Evolutionary conservation across 92 coral and sea anemone species (phyloP), one percentile per base, ranked within the genome.

Genomic region (Paramuricea clavata): DNA sequence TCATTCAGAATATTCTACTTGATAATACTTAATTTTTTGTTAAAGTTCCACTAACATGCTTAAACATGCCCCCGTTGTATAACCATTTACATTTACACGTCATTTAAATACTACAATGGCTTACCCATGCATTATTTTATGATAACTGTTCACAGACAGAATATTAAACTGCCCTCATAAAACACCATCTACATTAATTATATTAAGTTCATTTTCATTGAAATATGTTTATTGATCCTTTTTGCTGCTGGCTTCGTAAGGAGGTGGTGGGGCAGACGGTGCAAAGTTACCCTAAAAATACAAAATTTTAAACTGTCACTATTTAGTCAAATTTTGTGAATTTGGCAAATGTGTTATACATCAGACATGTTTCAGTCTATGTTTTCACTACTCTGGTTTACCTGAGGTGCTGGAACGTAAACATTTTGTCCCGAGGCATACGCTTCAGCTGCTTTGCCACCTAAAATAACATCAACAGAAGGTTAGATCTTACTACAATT

Each of bases 361-460:
- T 28, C 1, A 10, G 74, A 6, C n/a, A n/a, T n/a, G n/a, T n/a
- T n/a, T n/a, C n/a, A n/a, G n/a, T n/a, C n/a, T n/a, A n/a, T n/a
- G n/a, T n/a, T 28, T 22, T 2, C 7, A 67, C 2, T 28, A 25
- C n/a, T 19, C 22, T 16, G n/a, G 23, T 19, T 16, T 83, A 94
- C 98, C 98, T 91, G 99, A 23, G 92, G 88, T 7, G 93, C 87
- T 34, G 99, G 99, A 26, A 96, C 99, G 86, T 87, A 96, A 41
- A 96, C 99, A 84, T 96, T 93, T 64, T 95, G 97, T 23, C 99
- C 99, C 2, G 99, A 91, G 54, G 92, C 93, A 86, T 96, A 96
- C 30, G 98, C 99, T 85, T 96, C 99, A 33, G 93, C 93, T 62
- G 95, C 94, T 82, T 96, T 96, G 30, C 92, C 92, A 89, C 93